Base-by-base conservation (phyloP, 2,888 invertebrate species). In the Pomacea canaliculata region DNA sequence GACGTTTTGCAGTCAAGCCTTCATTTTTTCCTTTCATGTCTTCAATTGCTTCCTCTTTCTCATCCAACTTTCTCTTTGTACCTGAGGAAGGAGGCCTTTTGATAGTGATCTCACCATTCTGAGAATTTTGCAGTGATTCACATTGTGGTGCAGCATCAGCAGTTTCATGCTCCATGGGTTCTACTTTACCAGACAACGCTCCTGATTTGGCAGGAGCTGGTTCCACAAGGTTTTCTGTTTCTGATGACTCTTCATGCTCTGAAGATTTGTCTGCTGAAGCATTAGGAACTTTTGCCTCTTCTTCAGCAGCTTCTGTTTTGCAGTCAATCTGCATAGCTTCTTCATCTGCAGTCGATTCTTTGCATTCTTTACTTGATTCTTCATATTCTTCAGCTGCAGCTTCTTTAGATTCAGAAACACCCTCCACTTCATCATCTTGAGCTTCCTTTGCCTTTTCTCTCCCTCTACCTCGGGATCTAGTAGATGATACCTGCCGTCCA, bases 101-200 rank as follows among this genome's bases (percentile, higher is more conserved):
- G 48, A 18, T 60, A 46, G 18, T 23, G 7, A 48, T 46, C 7
- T 74, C 69, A 27, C 69, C 62, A 46, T 62, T 74, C 27, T 68
- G 67, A 8, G 46, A 18, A 27, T 46, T 66, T 10, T 27, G 72
- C 48, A 10, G 10, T 62, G 63, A 48, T 27, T 62, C 19, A 3
- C 16, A 1, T 9, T 16, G 23, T 10, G 63, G 16, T 63, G n/a
- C 23, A 16, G 8, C 49, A 65, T 46, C 51, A 37, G 18, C 18
- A 18, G 27, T 19, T 60, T 69, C 51, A 3, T 60, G 37, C 23
- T 74, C 74, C 73, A 68, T 73, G n/a, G 73, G 68, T 27, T 68
- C 73, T 73, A 9, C 73, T 18, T 48, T 5, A 71, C 9, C 37
- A 27, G 27, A 56, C 51, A 16, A 12, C 5, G 68, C 68, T 68